Base-by-base conservation (phyloP, 1,140 invertebrate species). In the Hirudo medicinalis region DNA sequence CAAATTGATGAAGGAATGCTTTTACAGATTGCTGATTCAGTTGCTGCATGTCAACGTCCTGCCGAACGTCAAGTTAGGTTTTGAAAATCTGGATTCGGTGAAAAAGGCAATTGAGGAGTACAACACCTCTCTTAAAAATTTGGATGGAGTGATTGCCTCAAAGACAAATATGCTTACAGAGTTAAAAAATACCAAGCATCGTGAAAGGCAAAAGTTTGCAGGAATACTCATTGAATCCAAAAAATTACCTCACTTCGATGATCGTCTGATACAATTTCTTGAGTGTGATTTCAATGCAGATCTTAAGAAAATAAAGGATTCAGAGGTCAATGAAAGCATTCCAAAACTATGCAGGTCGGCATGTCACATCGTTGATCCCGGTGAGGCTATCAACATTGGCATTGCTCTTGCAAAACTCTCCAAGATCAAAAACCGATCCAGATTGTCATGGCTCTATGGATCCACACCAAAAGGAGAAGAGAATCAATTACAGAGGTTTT, bases 31-130 rank as follows among this genome's bases (percentile, higher is more conserved):
- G 20, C 43, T 70, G 40, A 70, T 70, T 25, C 40, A 70, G 20
- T 53, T 70, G 53, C 40, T 70, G 6, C 69, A 70, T 49, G 43
- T 70, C 43, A 49, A 40, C 11, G 49, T 70, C 0, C 49, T 70
- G 32, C 69, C 69, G 2, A 70, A 49, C 22, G 49, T 70, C 25
- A 70, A 54, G 19, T 25, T 70, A 25, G 69, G 69, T 11, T 70
- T 36, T 22, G 69, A 70, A 49, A 49, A 70, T 54, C 32, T 70
- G 13, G 69, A 13, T 63, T 63, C 29, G 0, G 22, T 63, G 13
- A 63, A 63, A 32, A 63, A n/a, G 29, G 22, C 22, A 4, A 25
- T 63, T 2, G 22, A 63, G 0, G 29, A 22, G 1, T 63, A 63
- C 57, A 63, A 22, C 11, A 11, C 11, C 2, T 4, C 8, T 32